Conservation (phyloP, 2,113 vertebrate species). For the Hucho hucho region DNA sequence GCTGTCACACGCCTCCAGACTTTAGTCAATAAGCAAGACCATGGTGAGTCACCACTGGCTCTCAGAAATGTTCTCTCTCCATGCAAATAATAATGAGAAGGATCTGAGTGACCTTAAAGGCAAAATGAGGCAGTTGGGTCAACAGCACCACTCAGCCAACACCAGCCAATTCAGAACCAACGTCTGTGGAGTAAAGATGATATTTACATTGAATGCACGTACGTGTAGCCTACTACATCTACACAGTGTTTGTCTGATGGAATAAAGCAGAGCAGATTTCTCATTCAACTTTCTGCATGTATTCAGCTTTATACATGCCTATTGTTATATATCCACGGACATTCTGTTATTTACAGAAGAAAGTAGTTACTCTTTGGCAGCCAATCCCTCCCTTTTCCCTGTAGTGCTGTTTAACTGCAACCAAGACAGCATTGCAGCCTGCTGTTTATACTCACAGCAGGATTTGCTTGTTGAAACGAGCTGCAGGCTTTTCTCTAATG, state of each 20-base stretch:
- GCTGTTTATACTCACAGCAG: not conserved
- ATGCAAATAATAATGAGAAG: constrained; percentile 9
- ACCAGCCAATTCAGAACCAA: not conserved
- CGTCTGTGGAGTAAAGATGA: no score
- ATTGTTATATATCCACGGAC: not conserved
- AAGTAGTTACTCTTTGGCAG: not conserved
- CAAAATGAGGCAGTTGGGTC: constrained; percentile 9
- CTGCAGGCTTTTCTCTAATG: not conserved
- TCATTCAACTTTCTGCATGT: not conserved
- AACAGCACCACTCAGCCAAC: not conserved
- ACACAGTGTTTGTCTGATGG: not conserved
- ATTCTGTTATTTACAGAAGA: not conserved
- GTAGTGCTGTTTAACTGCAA: not conserved
- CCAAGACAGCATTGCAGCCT: not conserved
- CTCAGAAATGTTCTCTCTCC: constrained; percentile 11
- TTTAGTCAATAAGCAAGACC: not conserved
- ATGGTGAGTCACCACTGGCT: constrained; percentile 10
- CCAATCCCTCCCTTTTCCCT: not conserved
- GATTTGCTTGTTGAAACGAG: not conserved
- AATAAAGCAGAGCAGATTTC: not conserved
- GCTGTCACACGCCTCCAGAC: not conserved
- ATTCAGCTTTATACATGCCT: not conserved
- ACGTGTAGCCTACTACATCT: not conserved
- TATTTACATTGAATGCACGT: not conserved
- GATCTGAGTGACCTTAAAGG: constrained; percentile 33